phyloP scores from a whole-genome alignment of 2,113 vertebrate genomes.

The Sarotherodon lohbergeri region DNA sequence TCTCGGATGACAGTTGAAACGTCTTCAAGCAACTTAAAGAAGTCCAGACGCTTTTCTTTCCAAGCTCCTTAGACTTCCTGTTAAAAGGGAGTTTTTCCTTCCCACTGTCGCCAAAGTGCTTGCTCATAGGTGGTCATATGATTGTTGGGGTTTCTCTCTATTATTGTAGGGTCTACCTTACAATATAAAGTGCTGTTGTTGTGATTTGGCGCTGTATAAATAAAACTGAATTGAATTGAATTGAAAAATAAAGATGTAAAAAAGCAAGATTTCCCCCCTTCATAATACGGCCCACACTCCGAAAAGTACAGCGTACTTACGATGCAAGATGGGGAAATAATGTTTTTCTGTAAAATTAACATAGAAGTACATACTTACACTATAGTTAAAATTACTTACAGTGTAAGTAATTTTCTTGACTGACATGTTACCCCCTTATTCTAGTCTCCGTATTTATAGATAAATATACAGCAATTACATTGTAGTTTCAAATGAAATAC shows the following conservation, averaged over 20 bases:
- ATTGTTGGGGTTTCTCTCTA: too few species aligned
- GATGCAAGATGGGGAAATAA: neutral
- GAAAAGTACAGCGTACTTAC: neutral
- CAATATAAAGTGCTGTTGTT: too few species aligned
- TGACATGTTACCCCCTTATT: neutral
- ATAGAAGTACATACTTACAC: neutral
- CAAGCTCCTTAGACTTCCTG: too few species aligned
- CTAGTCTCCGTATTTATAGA: neutral
- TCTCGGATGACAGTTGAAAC: too few species aligned
- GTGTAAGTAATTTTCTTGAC: neutral
- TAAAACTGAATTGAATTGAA: neutral
- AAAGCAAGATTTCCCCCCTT: neutral
- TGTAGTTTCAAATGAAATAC: neutral
- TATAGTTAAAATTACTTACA: neutral
- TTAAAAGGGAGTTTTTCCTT: too few species aligned
- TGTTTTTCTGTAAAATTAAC: neutral
- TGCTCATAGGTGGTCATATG: too few species aligned
- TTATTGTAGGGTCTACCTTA: too few species aligned
- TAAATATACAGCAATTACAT: neutral
- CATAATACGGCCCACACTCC: neutral
- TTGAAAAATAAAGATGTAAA: neutral
- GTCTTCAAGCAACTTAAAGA: too few species aligned
- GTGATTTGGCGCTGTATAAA: neutral
- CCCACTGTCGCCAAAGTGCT: too few species aligned
- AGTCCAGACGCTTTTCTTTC: too few species aligned